Base-by-base conservation (phyloP, 2,888 invertebrate genomes). In the Choreutis nemorana region DNA sequence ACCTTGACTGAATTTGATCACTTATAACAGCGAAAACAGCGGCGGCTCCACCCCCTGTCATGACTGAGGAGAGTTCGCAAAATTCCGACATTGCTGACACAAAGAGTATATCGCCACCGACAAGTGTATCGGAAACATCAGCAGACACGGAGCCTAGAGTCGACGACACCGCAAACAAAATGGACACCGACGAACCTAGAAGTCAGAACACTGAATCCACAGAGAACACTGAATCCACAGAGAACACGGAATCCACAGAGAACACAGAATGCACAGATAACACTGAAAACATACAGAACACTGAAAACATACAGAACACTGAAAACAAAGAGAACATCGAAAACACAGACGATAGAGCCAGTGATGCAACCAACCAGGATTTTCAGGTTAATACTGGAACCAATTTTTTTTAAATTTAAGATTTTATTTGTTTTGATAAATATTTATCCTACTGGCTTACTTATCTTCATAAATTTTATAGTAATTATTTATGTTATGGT, bases 31-130 rank as follows among this genome's bases (percentile, higher is more conserved):
- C 45, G 22, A 29, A 51, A 18, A 71, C 71, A 52, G 36, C 42
- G 14, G 26, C 44, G 3, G 12, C 51, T 2, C 61, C 55, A 5
- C 63, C 66, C 0, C 66, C 66, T 2, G 63, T 51, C 25, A 60
- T 51, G 3, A 59, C 56, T 0, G 70, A 72, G 27, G 77, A 77
- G 1, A 73, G 59, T 36, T 75, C 75, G 2, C 73, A 68, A 29
- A 70, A 66, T 36, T 73, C 70, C 0, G 75, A 75, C 28, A 48
- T 65, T 45, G 58, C 51, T 1, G 71, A 73, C 12, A 50, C 56
- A 0, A 77, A 75, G 32, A 72, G 68, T 32, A 34, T 63, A 0
- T 73, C 72, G 0, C 75, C 73, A 0, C 67, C 59, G 1, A 66
- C 63, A 0, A 70, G 66, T 28, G 44, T 60, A 11, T 65, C 71